Evolutionary conservation across 23 tunicate species (phyloP).

Genomic region (Pegea sp.): DNA sequence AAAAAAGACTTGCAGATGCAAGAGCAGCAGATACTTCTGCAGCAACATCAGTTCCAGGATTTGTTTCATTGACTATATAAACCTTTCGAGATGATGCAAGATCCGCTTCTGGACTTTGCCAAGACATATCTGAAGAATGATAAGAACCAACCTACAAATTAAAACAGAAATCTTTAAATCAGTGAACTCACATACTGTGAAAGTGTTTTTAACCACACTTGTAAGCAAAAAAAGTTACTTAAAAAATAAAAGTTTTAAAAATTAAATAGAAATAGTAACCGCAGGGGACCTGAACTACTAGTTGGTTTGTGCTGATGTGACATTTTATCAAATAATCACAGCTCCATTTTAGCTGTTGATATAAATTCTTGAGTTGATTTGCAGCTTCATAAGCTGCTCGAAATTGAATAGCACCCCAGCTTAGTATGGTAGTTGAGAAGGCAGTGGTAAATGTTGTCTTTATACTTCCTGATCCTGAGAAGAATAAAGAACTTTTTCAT

Average conservation of each 20-base stretch:
- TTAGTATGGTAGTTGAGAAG: constrained; percentile 41
- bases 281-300: constrained; percentile 87
- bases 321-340: constrained; percentile 49
- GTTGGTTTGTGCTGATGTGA: constrained; percentile 7
- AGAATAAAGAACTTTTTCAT: not conserved
- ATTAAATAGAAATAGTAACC: too few relatives aligned
- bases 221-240: too few relatives aligned
- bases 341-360: constrained; percentile 22
- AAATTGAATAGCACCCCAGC: constrained; percentile 82
- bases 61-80: constrained; percentile 5
- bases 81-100: constrained; percentile 5
- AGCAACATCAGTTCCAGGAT: constrained; percentile 52
- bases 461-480: constrained; percentile 55
- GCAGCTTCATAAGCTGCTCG: constrained; percentile 33
- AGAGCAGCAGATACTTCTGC: constrained; percentile 72
- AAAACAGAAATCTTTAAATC: not conserved
- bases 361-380: constrained; percentile 15
- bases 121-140: constrained; percentile 6
- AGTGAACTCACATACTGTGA: too few relatives aligned
- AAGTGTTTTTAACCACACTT: too few relatives aligned
- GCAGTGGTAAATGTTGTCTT: constrained; percentile 55
- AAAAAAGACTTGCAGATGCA: constrained; percentile 43
- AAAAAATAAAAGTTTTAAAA: too few relatives aligned
- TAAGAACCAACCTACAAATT: constrained; percentile 38
- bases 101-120: constrained; percentile 47